Evolutionary conservation across 1,140 invertebrate species (phyloP).

Genomic region (Drosophila quadrilineata): DNA sequence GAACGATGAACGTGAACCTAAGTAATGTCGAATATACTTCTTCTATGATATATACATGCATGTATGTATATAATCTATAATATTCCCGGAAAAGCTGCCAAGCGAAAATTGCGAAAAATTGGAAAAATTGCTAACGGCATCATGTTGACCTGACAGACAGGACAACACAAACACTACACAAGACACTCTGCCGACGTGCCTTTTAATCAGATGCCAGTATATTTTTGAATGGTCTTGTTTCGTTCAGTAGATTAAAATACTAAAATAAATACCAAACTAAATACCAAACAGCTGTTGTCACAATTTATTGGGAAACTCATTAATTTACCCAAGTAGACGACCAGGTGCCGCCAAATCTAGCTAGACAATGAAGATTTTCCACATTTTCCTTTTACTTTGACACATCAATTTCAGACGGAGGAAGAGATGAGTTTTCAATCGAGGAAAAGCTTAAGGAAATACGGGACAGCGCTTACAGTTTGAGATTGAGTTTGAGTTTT

Average conservation of each 20-base stretch:
- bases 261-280: constrained; percentile 25
- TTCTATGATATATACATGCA: constrained; percentile 14
- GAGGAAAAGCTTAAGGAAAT: too few relatives aligned
- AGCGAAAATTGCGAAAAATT: constrained; percentile 1
- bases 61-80: background rate
- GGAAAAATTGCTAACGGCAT: constrained; percentile 22
- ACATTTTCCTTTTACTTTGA: too few relatives aligned
- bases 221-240: too few relatives aligned
- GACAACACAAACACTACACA: too few relatives aligned
- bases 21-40: constrained; percentile 38
- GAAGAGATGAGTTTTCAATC: too few relatives aligned
- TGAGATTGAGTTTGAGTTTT: too few relatives aligned
- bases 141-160: constrained; percentile 19
- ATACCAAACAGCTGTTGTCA: constrained; percentile 32
- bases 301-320: constrained; percentile 54
- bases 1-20: constrained; percentile 60
- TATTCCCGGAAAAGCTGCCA: background rate
- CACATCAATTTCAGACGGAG: too few relatives aligned
- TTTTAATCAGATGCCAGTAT: constrained; percentile 53
- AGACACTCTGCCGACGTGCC: too few relatives aligned
- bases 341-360: background rate
- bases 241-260: too few relatives aligned
- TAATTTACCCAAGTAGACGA: constrained; percentile 29
- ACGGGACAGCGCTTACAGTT: too few relatives aligned
- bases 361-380: background rate